Base-by-base conservation (phyloP, 2,888 invertebrate species). In the Pegoplata infirma region DNA sequence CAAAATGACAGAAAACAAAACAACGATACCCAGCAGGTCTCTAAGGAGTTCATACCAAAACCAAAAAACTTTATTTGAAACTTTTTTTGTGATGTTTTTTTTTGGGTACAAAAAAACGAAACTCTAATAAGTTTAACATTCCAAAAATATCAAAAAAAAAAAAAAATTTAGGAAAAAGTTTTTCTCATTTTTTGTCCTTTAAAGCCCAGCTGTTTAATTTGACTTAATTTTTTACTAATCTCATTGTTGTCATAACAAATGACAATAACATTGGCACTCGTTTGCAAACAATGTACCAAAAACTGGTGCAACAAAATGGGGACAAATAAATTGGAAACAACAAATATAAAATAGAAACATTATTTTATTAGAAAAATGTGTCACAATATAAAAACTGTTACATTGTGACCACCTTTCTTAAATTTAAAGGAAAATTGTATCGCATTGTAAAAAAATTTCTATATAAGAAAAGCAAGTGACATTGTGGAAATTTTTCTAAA, bases 171-270 rank as follows among this genome's bases (percentile, higher is more conserved):
- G 14, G 12, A 44, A 63, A 69, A 49, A 66, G 16, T 66, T 76
- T 58, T 72, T 36, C 17, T 61, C 55, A 44, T 61, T 55, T 69
- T 47, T 68, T 68, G 23, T 40, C n/a, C 14, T 40, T n/a, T 44
- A 23, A 58, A 64, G 59, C 67, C 53, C 81, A 80, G 63, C 77
- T 80, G 80, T 63, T 76, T 76, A 81, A 80, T 81, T 81, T 80
- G 63, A 72, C 64, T 78, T 78, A 80, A 80, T 81, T 80, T 81
- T 71, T 58, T 67, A 55, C 55, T 78, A 76, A 80, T 82, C 76
- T 46, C 58, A 72, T 78, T 81, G 76, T 82, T 82, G 74, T 80
- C 81, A 82, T 71, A 81, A 80, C 76, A 82, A 81, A 71, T 49
- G 67, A 47, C 73, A 75, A 69, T 47, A 69, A 59, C 71, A 61